Evolutionary conservation across 2,113 vertebrate species (phyloP).

Genomic region (Cnemophilus loriae): DNA sequence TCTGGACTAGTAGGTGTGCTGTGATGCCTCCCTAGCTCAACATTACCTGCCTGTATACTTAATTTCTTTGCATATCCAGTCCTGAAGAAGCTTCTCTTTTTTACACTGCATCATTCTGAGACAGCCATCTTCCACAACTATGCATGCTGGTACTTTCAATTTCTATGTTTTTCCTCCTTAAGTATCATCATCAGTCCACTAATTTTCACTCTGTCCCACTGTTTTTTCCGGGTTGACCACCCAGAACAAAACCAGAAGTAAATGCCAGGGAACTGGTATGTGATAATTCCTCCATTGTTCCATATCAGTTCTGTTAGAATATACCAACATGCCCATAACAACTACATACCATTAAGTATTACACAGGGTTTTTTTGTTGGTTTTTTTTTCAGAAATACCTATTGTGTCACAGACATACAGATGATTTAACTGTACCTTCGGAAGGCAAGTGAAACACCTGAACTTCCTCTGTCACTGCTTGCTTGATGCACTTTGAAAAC

Average conservation of each 20-base stretch:
- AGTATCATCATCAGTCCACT: not conserved
- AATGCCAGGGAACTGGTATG: not conserved
- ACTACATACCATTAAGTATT: not conserved
- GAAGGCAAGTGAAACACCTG: not conserved
- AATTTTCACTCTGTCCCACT: not conserved
- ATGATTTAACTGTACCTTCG: not conserved
- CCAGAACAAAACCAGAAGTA: not conserved
- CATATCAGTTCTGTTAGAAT: not conserved
- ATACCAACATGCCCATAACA: not conserved
- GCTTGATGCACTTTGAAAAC: not conserved
- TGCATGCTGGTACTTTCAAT: not conserved
- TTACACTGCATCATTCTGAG: not conserved
- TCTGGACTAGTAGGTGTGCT: not conserved
- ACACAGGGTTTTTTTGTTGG: accelerated
- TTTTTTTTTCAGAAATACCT: not conserved
- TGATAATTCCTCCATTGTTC: not conserved
- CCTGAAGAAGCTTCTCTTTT: not conserved
- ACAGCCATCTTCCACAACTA: not conserved
- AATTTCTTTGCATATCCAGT: not conserved
- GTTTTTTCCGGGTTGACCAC: not conserved
- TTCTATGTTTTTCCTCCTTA: not conserved
- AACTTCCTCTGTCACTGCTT: not conserved
- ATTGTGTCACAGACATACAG: not conserved
- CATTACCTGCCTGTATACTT: not conserved
- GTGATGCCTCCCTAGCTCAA: not conserved